Conservation (phyloP, 1,140 invertebrate genomes). For the Drosophila obscura region DNA sequence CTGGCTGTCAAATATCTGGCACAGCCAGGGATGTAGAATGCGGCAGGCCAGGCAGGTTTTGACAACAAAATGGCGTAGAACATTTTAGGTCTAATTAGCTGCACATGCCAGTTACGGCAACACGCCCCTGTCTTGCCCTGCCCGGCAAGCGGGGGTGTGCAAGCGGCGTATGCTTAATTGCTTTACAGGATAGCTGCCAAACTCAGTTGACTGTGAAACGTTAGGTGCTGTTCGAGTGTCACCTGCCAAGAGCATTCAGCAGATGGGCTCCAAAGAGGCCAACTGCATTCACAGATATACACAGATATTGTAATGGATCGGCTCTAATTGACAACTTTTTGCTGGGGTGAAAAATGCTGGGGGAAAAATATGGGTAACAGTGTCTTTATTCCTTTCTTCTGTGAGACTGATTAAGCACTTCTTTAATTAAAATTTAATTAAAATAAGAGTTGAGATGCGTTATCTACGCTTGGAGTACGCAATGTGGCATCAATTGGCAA, state of each 20-base stretch:
- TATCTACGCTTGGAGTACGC: conserved; percentile 8
- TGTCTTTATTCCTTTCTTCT: too few relatives aligned
- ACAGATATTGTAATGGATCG: too few relatives aligned
- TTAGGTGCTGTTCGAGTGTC: conserved; percentile 10
- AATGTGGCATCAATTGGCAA: conserved; percentile 47
- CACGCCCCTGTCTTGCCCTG: too few relatives aligned
- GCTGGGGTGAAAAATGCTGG: too few relatives aligned
- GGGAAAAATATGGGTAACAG: neutral
- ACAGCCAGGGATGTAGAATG: neutral
- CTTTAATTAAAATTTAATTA: conserved; percentile 42
- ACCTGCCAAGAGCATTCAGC: conserved; percentile 10
- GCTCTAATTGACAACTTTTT: too few relatives aligned
- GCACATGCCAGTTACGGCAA: conserved; percentile 19
- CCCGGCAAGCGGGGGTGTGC: neutral
- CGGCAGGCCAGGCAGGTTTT: conserved; percentile 33
- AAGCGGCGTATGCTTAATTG: conserved; percentile 59
- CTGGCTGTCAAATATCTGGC: conserved; percentile 61
- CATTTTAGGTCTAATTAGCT: conserved; percentile 60
- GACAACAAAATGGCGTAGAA: conserved; percentile 66
- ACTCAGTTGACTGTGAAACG: conserved; percentile 40
- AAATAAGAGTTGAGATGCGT: conserved; percentile 25
- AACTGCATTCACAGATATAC: neutral
- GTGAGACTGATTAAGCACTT: neutral
- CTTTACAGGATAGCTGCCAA: conserved; percentile 53
- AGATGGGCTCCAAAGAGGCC: neutral